phyloP scores from a whole-genome alignment of 2,113 vertebrate genomes.

The Protobothrops flavoviridis region DNA sequence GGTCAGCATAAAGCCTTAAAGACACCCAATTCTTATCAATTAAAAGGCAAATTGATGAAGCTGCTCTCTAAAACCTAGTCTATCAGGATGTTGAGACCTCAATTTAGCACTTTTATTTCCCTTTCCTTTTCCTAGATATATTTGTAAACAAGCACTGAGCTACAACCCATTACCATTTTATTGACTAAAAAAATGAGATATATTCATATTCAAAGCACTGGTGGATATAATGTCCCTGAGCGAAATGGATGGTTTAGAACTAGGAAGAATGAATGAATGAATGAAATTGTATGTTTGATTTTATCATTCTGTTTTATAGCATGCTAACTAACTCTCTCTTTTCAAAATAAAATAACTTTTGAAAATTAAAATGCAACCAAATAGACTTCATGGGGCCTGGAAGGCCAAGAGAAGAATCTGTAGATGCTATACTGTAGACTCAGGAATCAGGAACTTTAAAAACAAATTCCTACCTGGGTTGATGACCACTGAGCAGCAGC shows the following conservation, averaged over 20 bases:
- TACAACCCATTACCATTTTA: not conserved
- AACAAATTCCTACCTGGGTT: conserved; percentile 80
- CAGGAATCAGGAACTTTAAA: not conserved
- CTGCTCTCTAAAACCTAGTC: not conserved
- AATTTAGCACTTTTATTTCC: not conserved
- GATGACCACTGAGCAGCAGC: conserved; percentile 99
- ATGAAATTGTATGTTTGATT: not conserved
- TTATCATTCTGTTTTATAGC: not conserved
- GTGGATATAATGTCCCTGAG: not conserved
- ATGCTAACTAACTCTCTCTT: not conserved
- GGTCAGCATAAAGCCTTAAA: not conserved
- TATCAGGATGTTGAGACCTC: not conserved
- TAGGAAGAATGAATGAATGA: not conserved
- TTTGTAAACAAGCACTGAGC: not conserved
- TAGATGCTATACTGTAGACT: not conserved
- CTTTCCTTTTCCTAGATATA: not conserved
- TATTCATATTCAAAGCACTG: not conserved
- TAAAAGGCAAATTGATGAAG: not conserved
- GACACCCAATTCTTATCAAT: not conserved
- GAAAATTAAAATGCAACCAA: not conserved
- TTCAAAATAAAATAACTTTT: not conserved
- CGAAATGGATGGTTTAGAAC: not conserved
- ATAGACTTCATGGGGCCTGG: not conserved
- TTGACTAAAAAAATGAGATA: not conserved
- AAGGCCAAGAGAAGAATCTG: not conserved